Conservation (phyloP, 2,888 invertebrate species). For the Cremastinae sp. region DNA sequence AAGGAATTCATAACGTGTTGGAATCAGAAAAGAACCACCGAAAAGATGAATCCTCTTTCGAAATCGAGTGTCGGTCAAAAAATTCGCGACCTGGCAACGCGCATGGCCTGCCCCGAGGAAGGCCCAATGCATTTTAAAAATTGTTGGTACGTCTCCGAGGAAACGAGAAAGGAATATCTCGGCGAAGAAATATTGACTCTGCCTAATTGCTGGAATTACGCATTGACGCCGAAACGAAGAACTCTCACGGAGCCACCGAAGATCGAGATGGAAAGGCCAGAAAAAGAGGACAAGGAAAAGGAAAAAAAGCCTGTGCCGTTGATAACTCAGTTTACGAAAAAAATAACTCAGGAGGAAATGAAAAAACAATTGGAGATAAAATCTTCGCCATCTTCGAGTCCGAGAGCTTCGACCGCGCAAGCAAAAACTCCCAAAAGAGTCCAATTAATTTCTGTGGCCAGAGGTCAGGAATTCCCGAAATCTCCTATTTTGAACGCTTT, state of each 20-base stretch:
- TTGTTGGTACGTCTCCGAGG: conserved; percentile 86
- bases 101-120: conserved; percentile 82
- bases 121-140: conserved; percentile 82
- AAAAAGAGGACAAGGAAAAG: conserved; percentile 56
- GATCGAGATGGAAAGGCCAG: conserved; percentile 51
- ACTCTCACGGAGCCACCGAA: conserved; percentile 55
- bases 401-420: conserved; percentile 62
- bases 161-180: conserved; percentile 82
- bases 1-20: conserved; percentile 85
- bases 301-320: conserved; percentile 78
- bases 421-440: conserved; percentile 71
- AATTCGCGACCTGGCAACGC: conserved; percentile 84
- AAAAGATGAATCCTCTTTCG: conserved; percentile 72
- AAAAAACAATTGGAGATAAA: conserved; percentile 71
- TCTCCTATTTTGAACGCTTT: conserved; percentile 63
- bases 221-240: conserved; percentile 68
- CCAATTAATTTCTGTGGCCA: conserved; percentile 72
- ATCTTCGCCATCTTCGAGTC: conserved; percentile 39
- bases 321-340: conserved; percentile 81
- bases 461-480: conserved; percentile 71
- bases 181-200: conserved; percentile 80
- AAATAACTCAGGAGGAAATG: conserved; percentile 75
- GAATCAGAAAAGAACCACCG: conserved; percentile 77
- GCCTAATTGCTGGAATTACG: conserved; percentile 83
- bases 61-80: conserved; percentile 81